phyloP scores from a whole-genome alignment of 1,140 invertebrate genomes.

The Drosophila yakuba region DNA sequence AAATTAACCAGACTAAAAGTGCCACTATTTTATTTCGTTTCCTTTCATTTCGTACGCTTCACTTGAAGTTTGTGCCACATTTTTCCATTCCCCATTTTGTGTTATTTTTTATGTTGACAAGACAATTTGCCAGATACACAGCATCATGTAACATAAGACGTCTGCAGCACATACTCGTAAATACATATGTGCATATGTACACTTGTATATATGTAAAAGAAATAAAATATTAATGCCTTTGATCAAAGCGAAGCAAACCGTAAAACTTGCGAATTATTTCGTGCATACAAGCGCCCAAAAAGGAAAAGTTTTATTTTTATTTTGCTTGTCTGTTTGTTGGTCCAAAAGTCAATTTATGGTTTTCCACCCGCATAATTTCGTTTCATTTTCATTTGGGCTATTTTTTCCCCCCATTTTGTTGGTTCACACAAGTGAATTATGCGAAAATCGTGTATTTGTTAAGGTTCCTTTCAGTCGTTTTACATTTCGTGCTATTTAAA shows the following conservation, averaged over 20 bases:
- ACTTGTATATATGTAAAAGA: conserved; percentile 11
- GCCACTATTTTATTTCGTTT: conserved; percentile 25
- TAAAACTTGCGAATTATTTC: conserved; percentile 45
- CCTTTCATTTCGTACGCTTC: conserved; percentile 58
- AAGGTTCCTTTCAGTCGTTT: conserved; percentile 27
- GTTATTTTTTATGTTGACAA: conserved; percentile 53
- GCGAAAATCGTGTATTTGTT: conserved; percentile 33
- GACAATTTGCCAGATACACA: conserved; percentile 57
- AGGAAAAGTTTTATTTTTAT: conserved; percentile 58
- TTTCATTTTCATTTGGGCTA: conserved; percentile 51
- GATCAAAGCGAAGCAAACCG: conserved; percentile 60
- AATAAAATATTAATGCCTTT: conserved; percentile 62
- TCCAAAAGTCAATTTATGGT: conserved; percentile 75
- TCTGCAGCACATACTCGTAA: conserved; percentile 1
- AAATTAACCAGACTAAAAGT: too few relatives aligned
- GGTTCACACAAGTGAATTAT: conserved; percentile 53
- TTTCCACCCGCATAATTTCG: conserved; percentile 74
- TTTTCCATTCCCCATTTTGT: not conserved
- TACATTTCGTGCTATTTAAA: conserved; percentile 35
- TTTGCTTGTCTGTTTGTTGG: conserved; percentile 51
- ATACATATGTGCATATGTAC: too few relatives aligned
- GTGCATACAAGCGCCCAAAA: conserved; percentile 20
- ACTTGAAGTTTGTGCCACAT: conserved; percentile 47
- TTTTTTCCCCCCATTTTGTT: conserved; percentile 21
- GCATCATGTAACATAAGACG: conserved; percentile 12